phyloP scores from a whole-genome alignment of 2,113 vertebrate genomes.

The Labrus mixtus region DNA sequence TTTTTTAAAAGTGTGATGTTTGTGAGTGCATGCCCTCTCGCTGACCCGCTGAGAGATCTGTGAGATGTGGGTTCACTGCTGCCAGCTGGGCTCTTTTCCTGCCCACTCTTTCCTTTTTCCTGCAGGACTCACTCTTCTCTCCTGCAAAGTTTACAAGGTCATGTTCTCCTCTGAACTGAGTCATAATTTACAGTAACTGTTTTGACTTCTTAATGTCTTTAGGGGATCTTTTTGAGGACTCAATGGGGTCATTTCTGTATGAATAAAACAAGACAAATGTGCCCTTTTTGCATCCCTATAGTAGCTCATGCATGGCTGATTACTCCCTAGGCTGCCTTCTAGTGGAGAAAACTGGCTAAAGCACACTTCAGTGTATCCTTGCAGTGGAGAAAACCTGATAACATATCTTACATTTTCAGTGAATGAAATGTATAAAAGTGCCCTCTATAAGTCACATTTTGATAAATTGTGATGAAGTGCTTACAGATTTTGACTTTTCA shows the following conservation, averaged over 20 bases:
- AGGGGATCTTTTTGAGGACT: background rate
- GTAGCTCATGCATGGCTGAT: no score
- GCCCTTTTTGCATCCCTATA: no score
- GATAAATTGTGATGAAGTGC: no score
- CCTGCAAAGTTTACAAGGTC: background rate
- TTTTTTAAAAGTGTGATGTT: background rate
- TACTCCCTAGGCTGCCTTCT: no score
- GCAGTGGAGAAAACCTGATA: no score
- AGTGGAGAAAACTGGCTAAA: no score
- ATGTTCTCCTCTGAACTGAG: background rate
- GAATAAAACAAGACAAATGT: background rate
- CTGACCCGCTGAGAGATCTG: background rate
- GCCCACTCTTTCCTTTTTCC: constrained; percentile 4
- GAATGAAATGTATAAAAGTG: no score
- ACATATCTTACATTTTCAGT: no score
- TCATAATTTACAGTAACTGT: background rate
- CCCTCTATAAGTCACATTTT: no score
- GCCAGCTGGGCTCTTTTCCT: background rate
- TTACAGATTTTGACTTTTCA: no score
- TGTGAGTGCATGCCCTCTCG: background rate
- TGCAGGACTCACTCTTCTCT: background rate
- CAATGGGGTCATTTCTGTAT: no score
- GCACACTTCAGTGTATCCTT: no score
- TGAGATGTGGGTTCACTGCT: background rate
- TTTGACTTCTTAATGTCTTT: background rate